A percentile compares a stretch with the other conserved stretches of the same genome.
These are phyloP conservation scores for Brenthis hecate DNA, from an alignment of 2,888 invertebrate genomes.

Conservation along the genomic window DNA sequence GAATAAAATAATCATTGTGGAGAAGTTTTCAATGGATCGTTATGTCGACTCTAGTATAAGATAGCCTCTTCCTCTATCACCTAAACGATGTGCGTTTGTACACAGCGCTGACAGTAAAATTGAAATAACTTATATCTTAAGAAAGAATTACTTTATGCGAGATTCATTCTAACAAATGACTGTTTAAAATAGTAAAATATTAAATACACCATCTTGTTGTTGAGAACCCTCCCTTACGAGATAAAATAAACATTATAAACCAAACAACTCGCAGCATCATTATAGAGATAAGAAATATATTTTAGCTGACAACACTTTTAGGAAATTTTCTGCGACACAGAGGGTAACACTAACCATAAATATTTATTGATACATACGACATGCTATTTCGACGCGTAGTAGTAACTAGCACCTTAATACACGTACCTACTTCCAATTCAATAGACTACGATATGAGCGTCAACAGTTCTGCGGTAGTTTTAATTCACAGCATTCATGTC, in stretches of 20 bases:
- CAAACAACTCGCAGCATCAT: slow-evolving; percentile 34
- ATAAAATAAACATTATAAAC: slow-evolving; percentile 37
- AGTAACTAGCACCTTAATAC: slow-evolving; percentile 11
- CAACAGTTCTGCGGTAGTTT: slow-evolving; percentile 50
- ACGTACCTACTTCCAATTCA: slow-evolving; percentile 36
- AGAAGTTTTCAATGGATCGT: slow-evolving; percentile 67
- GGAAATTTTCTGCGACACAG: slow-evolving; percentile 21
- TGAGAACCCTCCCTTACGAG: slow-evolving; percentile 27
- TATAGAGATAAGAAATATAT: slow-evolving; percentile 35
- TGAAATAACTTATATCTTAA: slow-evolving; percentile 31
- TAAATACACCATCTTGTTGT: slow-evolving; percentile 21
- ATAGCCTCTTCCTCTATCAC: slow-evolving; percentile 39
- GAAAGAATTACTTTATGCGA: slow-evolving; percentile 33
- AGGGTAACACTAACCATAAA: slow-evolving; percentile 21
- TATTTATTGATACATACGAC: slow-evolving; percentile 23
- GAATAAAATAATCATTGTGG: slow-evolving; percentile 63
- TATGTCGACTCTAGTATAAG: slow-evolving; percentile 47
- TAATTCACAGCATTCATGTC: slow-evolving; percentile 60
- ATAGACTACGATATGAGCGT: slow-evolving; percentile 48
- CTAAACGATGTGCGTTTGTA: slow-evolving; percentile 56
- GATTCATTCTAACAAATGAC: slow-evolving; percentile 33
- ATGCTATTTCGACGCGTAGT: neutral
- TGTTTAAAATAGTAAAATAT: slow-evolving; percentile 29
- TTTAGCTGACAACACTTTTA: slow-evolving; percentile 23
- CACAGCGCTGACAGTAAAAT: slow-evolving; percentile 43